Evolutionary conservation across 2,888 invertebrate genomes (phyloP).

Genomic region (Zonitis immaculata): DNA sequence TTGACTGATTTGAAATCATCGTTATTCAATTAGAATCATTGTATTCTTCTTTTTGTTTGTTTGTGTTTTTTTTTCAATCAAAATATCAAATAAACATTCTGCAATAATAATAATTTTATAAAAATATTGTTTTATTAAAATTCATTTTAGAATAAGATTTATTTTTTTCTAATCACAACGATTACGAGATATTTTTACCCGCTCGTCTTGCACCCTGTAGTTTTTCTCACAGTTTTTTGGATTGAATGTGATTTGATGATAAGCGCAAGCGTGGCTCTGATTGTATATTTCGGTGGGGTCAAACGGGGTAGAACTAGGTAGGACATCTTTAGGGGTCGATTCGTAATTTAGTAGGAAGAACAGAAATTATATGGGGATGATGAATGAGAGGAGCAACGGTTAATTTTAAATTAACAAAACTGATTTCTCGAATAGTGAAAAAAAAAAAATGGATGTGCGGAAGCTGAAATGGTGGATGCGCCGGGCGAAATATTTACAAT

Average conservation of each 20-base stretch:
- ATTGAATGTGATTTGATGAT: slow-evolving; percentile 31
- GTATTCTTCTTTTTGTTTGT: not conserved
- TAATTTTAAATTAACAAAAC: no score
- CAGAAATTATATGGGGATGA: no score
- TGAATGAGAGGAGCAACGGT: no score
- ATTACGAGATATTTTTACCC: not conserved
- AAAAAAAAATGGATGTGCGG: no score
- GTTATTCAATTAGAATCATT: not conserved
- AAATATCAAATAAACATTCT: not conserved
- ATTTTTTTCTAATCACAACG: not conserved
- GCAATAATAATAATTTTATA: not conserved
- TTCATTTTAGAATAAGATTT: not conserved
- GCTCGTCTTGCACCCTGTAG: not conserved
- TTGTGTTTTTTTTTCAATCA: no score
- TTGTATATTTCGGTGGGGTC: slow-evolving; percentile 7
- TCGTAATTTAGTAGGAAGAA: slow-evolving; percentile 15
- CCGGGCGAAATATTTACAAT: not conserved
- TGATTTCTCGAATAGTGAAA: no score
- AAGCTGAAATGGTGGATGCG: not conserved
- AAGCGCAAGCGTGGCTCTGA: slow-evolving; percentile 31
- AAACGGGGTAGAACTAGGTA: not conserved
- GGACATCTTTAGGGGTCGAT: slow-evolving; percentile 34
- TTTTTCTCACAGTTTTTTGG: slow-evolving; percentile 26
- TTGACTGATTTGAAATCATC: not conserved
- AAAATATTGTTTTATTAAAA: not conserved